Evolutionary conservation across 1,140 invertebrate genomes (phyloP), one percentile per base, ranked within the genome.

Genomic region (Chelonus insularis): DNA sequence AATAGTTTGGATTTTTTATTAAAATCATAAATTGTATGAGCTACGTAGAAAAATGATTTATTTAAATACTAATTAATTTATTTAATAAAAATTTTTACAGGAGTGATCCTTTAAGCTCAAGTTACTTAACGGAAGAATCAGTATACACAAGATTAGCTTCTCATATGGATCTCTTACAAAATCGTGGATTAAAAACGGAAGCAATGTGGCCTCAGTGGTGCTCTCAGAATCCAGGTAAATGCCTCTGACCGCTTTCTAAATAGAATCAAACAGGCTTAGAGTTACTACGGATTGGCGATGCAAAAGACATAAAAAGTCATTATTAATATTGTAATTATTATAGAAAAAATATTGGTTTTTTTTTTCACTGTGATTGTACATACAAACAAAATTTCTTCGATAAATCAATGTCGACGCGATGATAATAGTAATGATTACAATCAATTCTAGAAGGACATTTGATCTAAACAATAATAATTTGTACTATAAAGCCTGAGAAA

Each of bases 181-280:
- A 76, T 4, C 81, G 87, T 57, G 89, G 89, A 1, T 71, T 91
- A 7, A 82, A 83, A 32, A 85, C 87, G 0, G 89, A 90, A 67
- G 85, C 88, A 1, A 81, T 92, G 68, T 89, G 89, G 86, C 89
- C 90, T 1, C 82, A 86, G 54, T 91, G 89, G 87, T 91, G 90
- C 73, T 82, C 83, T 12, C 86, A 90, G 66, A 91, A 91, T 75
- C 87, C 88, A 41, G 84, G 87, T 66, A 85, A 88, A 76, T 90
- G 88, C 76, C 86, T 89, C 76, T 84, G 81, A 80, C 79, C 76
- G 69, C 73, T 60, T 67, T 67, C 48, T 39, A 48, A 12, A 12
- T 69, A 69, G 62, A 62, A 43, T 14, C 18, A 20, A 29, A 32
- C 23, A 9, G 25, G 34, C 16, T 51, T 55, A 29, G 25, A 9